phyloP scores from a whole-genome alignment of 1,140 invertebrate genomes.

The Micrasema longulum region DNA sequence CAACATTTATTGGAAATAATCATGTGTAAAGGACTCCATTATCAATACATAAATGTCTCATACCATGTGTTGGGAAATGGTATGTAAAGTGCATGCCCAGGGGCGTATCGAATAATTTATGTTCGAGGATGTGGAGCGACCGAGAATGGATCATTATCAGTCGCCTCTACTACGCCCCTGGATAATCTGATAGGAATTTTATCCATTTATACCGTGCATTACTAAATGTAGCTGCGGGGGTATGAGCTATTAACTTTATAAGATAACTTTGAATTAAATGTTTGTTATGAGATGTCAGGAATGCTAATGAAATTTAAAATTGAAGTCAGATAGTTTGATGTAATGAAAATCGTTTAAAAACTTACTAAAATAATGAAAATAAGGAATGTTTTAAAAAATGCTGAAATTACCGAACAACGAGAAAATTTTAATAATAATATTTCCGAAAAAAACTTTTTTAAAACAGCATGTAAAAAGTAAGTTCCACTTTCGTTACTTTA shows the following conservation, averaged over 20 bases:
- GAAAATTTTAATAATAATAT: too few relatives aligned
- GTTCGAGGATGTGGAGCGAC: constrained; percentile 8
- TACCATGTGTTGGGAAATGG: neutral
- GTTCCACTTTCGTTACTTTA: too few relatives aligned
- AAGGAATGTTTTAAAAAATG: too few relatives aligned
- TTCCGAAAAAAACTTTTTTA: too few relatives aligned
- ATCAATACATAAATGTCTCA: constrained; percentile 11
- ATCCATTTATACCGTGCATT: constrained; percentile 19
- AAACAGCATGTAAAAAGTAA: too few relatives aligned
- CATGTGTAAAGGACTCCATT: neutral
- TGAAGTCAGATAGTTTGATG: too few relatives aligned
- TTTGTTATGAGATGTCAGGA: too few relatives aligned
- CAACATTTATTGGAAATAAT: constrained; percentile 21
- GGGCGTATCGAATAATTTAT: constrained; percentile 28
- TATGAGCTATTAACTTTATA: neutral
- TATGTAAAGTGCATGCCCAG: constrained; percentile 29
- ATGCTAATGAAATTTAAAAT: neutral
- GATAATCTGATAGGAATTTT: constrained; percentile 33
- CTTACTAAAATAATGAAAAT: too few relatives aligned
- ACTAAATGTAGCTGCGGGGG: constrained; percentile 8
- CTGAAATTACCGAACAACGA: too few relatives aligned
- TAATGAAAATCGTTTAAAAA: too few relatives aligned
- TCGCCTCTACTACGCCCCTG: constrained; percentile 22
- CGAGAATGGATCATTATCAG: constrained; percentile 17
- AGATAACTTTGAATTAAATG: too few relatives aligned